Evolutionary conservation across 2,888 invertebrate species (phyloP), one percentile per base, ranked within the genome.

Genomic region (Ichneumon xanthorius): DNA sequence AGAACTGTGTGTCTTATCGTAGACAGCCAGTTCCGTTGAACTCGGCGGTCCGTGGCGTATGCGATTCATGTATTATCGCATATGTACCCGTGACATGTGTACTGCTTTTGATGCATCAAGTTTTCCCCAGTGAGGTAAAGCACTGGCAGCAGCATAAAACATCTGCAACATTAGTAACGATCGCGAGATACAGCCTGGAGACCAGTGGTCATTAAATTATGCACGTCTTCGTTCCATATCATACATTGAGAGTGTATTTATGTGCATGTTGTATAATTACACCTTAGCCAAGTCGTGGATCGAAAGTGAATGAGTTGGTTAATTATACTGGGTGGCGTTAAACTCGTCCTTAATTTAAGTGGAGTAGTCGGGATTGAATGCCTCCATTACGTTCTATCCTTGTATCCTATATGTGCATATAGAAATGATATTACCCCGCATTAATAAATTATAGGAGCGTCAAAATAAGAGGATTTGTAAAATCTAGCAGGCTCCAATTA

Each of bases 1-100:
- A 83, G 68, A 83, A 79, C 72, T 68, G 63, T 68, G 68, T 67
- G 72, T 82, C 67, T 78, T 50, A 82, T 82, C 72, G 73, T 78
- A 78, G 72, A 48, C 78, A 73, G 67, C 72, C 61, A 73, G 73
- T 73, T 79, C 68, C 78, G n/a, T n/a, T 50, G 73, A 7, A 65
- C 72, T 65, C 77, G 55, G 55, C 30, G 65, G 71, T 48, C 26
- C 45, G 48, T 26, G 72, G 26, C 37, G 63, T 83, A 75, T 40
- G 77, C 37, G 73, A 37, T 50, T 83, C 68, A 48, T 61, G 68
- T 83, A 78, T 68, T 68, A 67, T 4, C 26, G 6, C 63, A 67
- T 48, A 40, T 77, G 33, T 55, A 67, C 72, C 48, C 22, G 82
- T 71, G 65, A 72, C 67, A 58, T 45, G 53, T 71, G 65, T 82